Evolutionary conservation across 2,113 vertebrate species (phyloP), one percentile per base, ranked within the genome.

Genomic region (Silurus asotus): DNA sequence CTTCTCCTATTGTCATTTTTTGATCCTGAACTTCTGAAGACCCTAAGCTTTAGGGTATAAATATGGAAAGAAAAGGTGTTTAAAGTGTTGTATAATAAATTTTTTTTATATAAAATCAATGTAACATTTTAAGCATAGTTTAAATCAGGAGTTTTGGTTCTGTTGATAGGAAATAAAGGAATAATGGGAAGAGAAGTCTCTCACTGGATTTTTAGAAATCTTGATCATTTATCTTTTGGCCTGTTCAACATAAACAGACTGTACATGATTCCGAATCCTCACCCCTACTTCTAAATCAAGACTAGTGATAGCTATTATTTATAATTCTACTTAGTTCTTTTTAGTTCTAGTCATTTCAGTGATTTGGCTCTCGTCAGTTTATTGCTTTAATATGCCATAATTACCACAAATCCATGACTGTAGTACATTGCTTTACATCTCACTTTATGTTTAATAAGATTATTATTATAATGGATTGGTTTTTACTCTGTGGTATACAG

Each of bases 391-490:
- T 23, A n/a, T 75, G 20, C 19, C 5, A 74, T 17, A 10, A 51
- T 75, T 51, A 75, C 19, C 72, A 87, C 88, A 89, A 53, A 14
- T 28, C 23, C 25, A 17, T 56, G 25, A 78, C 51, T 78, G 23
- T 28, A 28, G 53, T 74, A 86, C 88, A 80, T 88, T 87, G 25
- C 74, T 84, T 89, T 61, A 87, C 89, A 92, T 83, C 83, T 90
- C 91, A 92, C n/a, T 58, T 10, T 6, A 28, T n/a, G 20, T 76
- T 20, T 53, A 93, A 93, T 90, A 91, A 87, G 90, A 90, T 92
- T 90, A 91, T 92, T 37, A 37, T 88, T 91, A 81, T 92, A 81
- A 92, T 83, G 91, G 90, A 93, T 94, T 93, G 90, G 88, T 90
- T 78, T 72, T 90, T 84, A 83, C 90, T 91, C 88, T 89, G 89